Base-by-base conservation (phyloP, 2,888 invertebrate species). In the Pachliopta kotzebuea region DNA sequence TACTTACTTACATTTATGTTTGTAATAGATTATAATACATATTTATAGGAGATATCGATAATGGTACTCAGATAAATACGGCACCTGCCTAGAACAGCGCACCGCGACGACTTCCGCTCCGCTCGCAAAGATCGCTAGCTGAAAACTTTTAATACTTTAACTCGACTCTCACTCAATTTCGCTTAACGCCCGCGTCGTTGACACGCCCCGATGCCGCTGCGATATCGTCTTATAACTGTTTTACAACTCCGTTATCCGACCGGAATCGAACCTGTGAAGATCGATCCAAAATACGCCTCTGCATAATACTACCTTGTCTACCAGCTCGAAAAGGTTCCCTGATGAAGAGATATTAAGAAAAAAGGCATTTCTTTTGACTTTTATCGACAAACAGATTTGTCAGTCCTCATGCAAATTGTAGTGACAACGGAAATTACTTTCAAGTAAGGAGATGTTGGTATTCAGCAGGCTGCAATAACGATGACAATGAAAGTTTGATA, bases 141-240 rank as follows among this genome's bases (percentile, higher is more conserved):
- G 86, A 88, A 90, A 90, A 90, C 89, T 90, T 90, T 90, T 91
- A 90, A 91, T 90, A 90, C 91, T 86, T 90, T 90, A 89, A 90
- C 88, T 88, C 85, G 84, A 85, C 88, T 90, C 86, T 90, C 88
- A 86, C 89, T 90, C 90, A 87, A 90, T 90, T 90, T 88, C 86
- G 84, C 84, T 86, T 83, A 85, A 81, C 86, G 84, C 87, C 80
- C 77, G 73, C 76, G 56, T 75, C 85, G 88, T 84, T 88, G 88
- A 88, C 88, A 85, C 86, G 85, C 74, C 76, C 79, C 83, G 79
- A 78, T 80, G 80, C 73, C 71, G 74, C 68, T 67, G 70, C 76
- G 76, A 77, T 82, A 88, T 84, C 79, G 79, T 74, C 77, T 80
- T 81, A 73, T 80, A 86, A 85, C 84, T 77, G 82, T 83, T 86